Evolutionary conservation across 2,797 vertebrate genomes (phyloP), one percentile per base, ranked within the genome.

Genomic region (Coregonus suidteri): DNA sequence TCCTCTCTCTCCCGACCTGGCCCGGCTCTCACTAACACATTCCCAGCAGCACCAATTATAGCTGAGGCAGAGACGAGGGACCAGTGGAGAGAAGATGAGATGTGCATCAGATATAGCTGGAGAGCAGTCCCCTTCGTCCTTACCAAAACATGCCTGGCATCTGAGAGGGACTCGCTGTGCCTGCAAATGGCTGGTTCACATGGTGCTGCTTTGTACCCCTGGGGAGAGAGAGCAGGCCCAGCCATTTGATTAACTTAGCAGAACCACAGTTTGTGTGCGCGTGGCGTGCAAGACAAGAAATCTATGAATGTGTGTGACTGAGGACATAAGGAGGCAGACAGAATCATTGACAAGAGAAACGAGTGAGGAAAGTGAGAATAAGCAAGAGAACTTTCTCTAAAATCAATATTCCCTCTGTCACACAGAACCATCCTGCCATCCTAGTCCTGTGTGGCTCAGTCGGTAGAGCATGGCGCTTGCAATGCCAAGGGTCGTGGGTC

Each of bases 81-180:
- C 74, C 41, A 47, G 41, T 9, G 15, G 34, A 68, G 66, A 30
- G 76, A 62, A 35, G 52, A 69, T 18, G 74, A 76, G 74, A 67
- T 1, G 1, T 89, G 80, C 74, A 83, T 91, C 87, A 93, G 77
- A 82, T 37, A 25, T 47, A 25, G 25, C 25, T 25, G 41, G 41
- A 34, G 31, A 34, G 31, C 41, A 47, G 31, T 76, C 35, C n/a
- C 71, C 52, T 20, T 53, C 1, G 37, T 56, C 59, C 52, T 35
- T 20, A 69, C 30, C n/a, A 65, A 71, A 6, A 16, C 34, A 11
- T 6, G 59, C 25, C 9, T 11, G 67, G 31, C 35, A 3, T 69
- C 31, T 41, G 51, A 72, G 41, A 47, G 41, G 51, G 47, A 54
- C 14, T 53, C 15, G 13, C 71, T 31, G 41, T 71, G 51, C 13